These are phyloP conservation scores for Triplophysa dalaica DNA, from an alignment of 2,113 vertebrate species.

Conservation along the genomic window DNA sequence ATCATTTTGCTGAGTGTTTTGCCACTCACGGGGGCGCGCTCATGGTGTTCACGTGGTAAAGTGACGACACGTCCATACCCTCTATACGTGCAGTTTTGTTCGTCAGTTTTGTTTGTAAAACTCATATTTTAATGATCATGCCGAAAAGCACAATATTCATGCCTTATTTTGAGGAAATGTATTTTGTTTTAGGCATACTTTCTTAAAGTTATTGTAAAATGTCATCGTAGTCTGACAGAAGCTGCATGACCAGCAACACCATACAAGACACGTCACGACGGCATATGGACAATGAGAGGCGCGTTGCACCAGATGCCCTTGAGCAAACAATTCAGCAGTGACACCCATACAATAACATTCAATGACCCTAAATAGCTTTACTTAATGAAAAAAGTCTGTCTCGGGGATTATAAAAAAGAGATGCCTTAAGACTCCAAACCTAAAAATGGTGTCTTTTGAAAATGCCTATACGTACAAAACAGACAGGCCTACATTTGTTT, in stretches of 20 bases:
- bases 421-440: background rate
- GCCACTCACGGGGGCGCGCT: too few relatives aligned
- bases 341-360: conserved; percentile 9
- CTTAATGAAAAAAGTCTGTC: background rate
- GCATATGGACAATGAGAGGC: conserved; percentile 59
- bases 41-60: too few relatives aligned
- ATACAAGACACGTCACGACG: conserved; percentile 36
- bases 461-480: too few relatives aligned
- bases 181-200: background rate
- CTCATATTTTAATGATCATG: too few relatives aligned
- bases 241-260: conserved; percentile 36
- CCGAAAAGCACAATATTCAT: too few relatives aligned
- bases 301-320: conserved; percentile 51
- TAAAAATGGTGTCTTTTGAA: background rate
- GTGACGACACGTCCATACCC: too few relatives aligned
- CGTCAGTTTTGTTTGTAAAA: too few relatives aligned
- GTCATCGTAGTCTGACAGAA: background rate
- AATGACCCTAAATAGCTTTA: conserved; percentile 36
- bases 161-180: too few relatives aligned
- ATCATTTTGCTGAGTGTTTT: too few relatives aligned
- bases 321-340: conserved; percentile 48
- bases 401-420: background rate
- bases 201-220: background rate
- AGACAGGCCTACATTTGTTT: too few relatives aligned
- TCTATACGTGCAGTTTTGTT: too few relatives aligned